Conservation (phyloP, 2,113 vertebrate species). For the Poecile atricapillus region DNA sequence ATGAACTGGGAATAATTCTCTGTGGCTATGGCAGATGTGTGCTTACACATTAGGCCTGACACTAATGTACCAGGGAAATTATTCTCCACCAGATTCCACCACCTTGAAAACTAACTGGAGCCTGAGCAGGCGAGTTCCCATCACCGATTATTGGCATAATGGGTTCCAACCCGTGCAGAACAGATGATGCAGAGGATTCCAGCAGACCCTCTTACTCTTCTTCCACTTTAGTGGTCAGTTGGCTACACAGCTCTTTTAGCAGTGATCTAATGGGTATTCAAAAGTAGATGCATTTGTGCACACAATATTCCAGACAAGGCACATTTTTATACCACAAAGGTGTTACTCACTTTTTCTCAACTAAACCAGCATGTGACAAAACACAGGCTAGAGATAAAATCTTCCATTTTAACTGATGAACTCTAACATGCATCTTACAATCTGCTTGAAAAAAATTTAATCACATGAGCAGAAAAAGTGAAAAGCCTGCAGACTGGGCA, state of each 20-base stretch:
- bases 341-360: background rate
- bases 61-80: background rate
- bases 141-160: background rate
- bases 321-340: fast-evolving
- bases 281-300: background rate
- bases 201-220: background rate
- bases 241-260: fast-evolving
- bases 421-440: background rate
- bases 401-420: background rate
- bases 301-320: background rate
- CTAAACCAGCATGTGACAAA: background rate
- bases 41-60: background rate
- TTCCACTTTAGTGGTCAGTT: background rate
- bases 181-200: background rate
- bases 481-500: fast-evolving
- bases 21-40: background rate
- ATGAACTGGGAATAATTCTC: slow-evolving; percentile 19
- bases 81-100: background rate
- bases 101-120: background rate
- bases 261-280: background rate
- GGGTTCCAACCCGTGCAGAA: fast-evolving
- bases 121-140: background rate
- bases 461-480: background rate
- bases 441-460: background rate
- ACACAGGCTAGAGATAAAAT: background rate